Conservation (phyloP, 1,140 invertebrate species). For the Orussus abietinus region DNA sequence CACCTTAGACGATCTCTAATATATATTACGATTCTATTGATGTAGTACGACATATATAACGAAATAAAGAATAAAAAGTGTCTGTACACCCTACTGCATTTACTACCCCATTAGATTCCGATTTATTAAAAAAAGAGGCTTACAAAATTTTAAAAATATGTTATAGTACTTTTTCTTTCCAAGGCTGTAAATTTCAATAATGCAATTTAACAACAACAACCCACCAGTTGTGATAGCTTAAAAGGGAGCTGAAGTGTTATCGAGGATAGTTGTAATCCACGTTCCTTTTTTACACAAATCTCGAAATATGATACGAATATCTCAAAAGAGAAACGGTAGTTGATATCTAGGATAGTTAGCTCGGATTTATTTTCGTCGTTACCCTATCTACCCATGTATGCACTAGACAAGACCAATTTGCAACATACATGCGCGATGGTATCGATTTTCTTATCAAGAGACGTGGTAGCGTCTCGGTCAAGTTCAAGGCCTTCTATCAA, state of each 20-base stretch:
- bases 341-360: neutral
- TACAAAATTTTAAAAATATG: neutral
- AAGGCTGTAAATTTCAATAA: neutral
- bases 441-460: neutral
- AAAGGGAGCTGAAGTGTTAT: too few relatives aligned
- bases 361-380: neutral
- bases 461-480: too few relatives aligned
- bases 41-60: slow-evolving; percentile 1
- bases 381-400: neutral
- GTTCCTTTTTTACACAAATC: neutral
- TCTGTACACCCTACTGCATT: neutral
- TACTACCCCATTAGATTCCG: neutral
- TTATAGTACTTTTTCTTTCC: neutral
- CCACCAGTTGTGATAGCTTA: too few relatives aligned
- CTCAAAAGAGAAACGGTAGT: neutral
- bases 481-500: neutral
- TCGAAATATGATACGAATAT: too few relatives aligned
- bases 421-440: neutral
- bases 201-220: neutral
- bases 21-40: slow-evolving; percentile 2
- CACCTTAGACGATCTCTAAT: neutral
- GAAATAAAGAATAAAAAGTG: neutral
- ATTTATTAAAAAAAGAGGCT: neutral
- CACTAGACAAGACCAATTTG: neutral
- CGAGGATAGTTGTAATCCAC: neutral